Evolutionary conservation across 2,888 invertebrate genomes (phyloP), one percentile per base, ranked within the genome.

Genomic region (Autographa gamma): DNA sequence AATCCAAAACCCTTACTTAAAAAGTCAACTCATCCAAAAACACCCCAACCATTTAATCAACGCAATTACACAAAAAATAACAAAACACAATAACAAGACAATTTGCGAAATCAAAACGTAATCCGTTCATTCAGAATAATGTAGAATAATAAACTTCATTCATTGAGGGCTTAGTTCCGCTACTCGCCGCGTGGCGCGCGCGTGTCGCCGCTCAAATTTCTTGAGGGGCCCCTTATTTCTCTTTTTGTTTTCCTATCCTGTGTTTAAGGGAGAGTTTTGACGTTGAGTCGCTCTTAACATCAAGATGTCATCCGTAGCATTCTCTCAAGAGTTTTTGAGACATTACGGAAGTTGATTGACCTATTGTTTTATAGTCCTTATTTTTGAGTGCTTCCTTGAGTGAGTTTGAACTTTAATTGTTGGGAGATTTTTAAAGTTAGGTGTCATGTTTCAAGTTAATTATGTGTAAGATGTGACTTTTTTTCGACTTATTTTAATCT

Each of bases 141-240:
- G 70, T 69, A 56, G 59, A 73, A 66, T 69, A 74, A 73, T 66
- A 72, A 56, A 73, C 38, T 58, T 18, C 19, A 48, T 9, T 60
- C 60, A 77, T 79, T 79, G 73, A 90, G 92, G 72, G 87, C 81
- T 77, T 86, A 88, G 91, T 91, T 91, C 91, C 91, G 91, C 88
- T 84, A 85, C 72, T 78, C 64, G 91, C 86, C 91, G 88, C 91
- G 91, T 91, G 91, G 88, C 91, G 86, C 89, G 89, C 92, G 91
- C 92, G 92, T 91, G 92, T 88, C 90, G 83, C 85, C 76, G 77
- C 89, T 88, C 87, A 79, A 73, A 79, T 82, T 85, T 80, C 86
- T 79, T 74, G 71, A 79, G 74, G 76, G 77, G 19, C 61, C 59
- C 60, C 71, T 63, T 62, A 25, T 63, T 62, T 66, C 68, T 70